phyloP scores from a whole-genome alignment of 2,888 invertebrate species.

The Rhimphoctona megacephalus region DNA sequence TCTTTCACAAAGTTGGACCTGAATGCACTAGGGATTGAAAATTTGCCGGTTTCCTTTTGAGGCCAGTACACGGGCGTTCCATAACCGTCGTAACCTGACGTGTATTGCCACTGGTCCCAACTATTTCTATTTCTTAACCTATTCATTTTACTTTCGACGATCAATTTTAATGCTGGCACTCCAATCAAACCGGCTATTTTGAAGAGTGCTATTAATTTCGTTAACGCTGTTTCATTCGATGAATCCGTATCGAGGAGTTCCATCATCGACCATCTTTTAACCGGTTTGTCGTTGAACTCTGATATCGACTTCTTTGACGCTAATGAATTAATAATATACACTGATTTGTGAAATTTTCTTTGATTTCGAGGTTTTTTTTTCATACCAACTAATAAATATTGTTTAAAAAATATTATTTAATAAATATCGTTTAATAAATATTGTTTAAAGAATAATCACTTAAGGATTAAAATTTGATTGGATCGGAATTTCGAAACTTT shows the following conservation, averaged over 20 bases:
- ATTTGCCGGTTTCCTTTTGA: not conserved
- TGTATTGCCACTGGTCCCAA: not conserved
- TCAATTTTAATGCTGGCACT: not conserved
- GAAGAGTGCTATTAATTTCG: not conserved
- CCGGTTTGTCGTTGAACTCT: not conserved
- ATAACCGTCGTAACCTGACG: not conserved
- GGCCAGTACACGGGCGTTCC: not conserved
- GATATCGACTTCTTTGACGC: not conserved
- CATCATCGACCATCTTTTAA: not conserved
- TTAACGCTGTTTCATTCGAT: not conserved
- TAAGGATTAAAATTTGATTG: too few relatives aligned
- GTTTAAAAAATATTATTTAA: too few relatives aligned
- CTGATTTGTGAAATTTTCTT: not conserved
- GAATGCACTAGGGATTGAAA: not conserved
- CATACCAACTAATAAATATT: not conserved
- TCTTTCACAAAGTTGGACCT: not conserved
- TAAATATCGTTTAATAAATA: too few relatives aligned
- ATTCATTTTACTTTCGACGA: not conserved
- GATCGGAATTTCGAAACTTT: too few relatives aligned
- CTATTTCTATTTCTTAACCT: too few relatives aligned
- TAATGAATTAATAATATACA: not conserved
- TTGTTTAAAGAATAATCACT: not conserved
- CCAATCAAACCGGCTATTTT: not conserved
- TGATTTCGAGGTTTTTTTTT: not conserved
- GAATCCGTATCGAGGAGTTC: not conserved